Percentiles rank a stretch among this genome's conserved stretches.
These are phyloP conservation scores for Tipula unca DNA, from an alignment of 2,888 invertebrate genomes.

Conservation along the genomic window DNA sequence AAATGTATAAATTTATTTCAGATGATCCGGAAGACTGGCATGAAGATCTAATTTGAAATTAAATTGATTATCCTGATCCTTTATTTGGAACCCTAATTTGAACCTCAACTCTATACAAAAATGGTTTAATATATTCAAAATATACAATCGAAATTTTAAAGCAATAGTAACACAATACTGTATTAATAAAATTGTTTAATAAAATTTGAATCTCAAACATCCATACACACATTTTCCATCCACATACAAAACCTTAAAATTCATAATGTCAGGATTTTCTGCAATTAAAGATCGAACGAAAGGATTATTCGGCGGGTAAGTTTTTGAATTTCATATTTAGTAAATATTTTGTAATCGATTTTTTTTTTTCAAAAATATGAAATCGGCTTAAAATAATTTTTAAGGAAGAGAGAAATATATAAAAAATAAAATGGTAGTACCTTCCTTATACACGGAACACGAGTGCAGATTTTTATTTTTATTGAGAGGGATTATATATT, in stretches of 20 bases:
- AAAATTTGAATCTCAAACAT: background rate
- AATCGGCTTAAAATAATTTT: background rate
- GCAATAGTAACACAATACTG: background rate
- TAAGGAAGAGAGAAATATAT: background rate
- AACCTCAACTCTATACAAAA: background rate
- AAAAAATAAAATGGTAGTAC: background rate
- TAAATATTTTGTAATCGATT: background rate
- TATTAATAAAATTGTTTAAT: background rate
- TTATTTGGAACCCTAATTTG: background rate
- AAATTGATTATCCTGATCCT: background rate
- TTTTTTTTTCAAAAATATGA: background rate
- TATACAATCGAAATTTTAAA: background rate
- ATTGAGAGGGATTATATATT: conserved; percentile 14
- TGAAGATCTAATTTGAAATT: background rate
- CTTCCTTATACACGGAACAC: background rate
- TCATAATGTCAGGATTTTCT: background rate
- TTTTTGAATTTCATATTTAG: background rate
- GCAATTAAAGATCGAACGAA: conserved; percentile 17
- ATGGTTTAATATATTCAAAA: background rate
- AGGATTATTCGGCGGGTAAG: conserved; percentile 18
- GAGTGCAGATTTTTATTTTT: background rate
- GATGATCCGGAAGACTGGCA: background rate
- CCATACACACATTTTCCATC: background rate
- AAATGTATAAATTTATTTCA: background rate
- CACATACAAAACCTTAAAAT: background rate